phyloP scores from a whole-genome alignment of 2,888 invertebrate species.

The Allophyes oxyacanthae region DNA sequence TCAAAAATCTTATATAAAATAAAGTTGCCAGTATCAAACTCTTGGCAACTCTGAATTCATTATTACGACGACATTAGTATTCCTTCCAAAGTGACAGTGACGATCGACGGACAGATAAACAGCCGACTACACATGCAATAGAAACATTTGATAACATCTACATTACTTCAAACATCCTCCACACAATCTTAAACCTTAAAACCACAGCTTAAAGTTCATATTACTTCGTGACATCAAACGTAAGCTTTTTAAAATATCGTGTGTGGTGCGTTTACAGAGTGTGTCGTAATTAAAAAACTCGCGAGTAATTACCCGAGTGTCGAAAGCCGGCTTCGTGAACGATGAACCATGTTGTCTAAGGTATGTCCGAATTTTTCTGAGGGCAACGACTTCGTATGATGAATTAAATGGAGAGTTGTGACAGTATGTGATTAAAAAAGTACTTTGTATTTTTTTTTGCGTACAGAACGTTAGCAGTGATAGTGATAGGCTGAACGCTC shows the following conservation, averaged over 20 bases:
- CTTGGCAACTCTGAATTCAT: conserved; percentile 38
- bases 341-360: conserved; percentile 58
- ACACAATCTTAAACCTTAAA: conserved; percentile 29
- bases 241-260: conserved; percentile 52
- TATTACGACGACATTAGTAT: conserved; percentile 46
- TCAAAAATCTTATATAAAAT: background rate
- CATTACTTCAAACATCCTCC: conserved; percentile 31
- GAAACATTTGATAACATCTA: conserved; percentile 65
- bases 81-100: conserved; percentile 60
- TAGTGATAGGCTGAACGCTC: too few species aligned
- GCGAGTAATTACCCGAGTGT: conserved; percentile 59
- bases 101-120: conserved; percentile 64
- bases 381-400: conserved; percentile 61
- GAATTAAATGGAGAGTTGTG: conserved; percentile 31
- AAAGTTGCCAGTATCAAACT: conserved; percentile 7
- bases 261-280: conserved; percentile 61
- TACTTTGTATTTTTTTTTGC: background rate
- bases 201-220: rapidly evolving
- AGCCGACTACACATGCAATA: conserved; percentile 61
- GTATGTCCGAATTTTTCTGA: conserved; percentile 64
- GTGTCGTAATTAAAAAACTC: conserved; percentile 72
- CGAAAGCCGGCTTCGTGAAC: conserved; percentile 62
- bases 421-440: conserved; percentile 21
- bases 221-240: background rate
- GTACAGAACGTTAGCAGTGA: too few species aligned